Percentiles rank a stretch among this genome's conserved stretches.
Conservation (phyloP, 1,140 invertebrate genomes). For the Zeugodacus cucurbitae region DNA sequence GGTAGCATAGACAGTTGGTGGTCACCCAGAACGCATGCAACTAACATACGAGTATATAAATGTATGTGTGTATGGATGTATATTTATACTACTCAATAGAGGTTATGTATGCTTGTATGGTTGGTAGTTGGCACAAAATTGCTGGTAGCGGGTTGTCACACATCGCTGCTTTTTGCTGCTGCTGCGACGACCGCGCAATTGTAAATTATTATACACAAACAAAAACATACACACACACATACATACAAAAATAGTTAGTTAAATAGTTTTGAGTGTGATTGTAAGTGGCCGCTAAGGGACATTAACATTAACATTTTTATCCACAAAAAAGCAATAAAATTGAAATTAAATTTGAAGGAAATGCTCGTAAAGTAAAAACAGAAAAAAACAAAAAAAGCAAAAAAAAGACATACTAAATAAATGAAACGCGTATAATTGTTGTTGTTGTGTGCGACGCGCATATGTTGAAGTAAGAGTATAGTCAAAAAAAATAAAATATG, state of each 20-base stretch:
- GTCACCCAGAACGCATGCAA: neutral
- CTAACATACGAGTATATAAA: neutral
- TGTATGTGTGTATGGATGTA: neutral
- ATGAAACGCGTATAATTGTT: too few relatives aligned
- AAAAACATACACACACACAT: neutral
- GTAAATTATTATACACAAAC: slow-evolving; percentile 26
- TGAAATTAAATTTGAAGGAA: slow-evolving; percentile 18
- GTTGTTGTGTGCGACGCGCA: too few relatives aligned
- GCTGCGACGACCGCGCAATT: neutral
- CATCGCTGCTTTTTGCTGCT: slow-evolving; percentile 5
- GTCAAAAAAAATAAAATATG: too few relatives aligned
- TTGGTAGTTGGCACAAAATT: neutral
- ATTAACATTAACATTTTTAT: slow-evolving; percentile 30
- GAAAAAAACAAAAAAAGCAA: too few relatives aligned
- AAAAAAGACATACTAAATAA: neutral
- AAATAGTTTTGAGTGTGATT: neutral
- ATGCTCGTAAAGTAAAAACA: slow-evolving; percentile 1
- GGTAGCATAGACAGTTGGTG: slow-evolving; percentile 13
- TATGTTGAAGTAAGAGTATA: too few relatives aligned
- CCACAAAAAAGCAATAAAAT: slow-evolving; percentile 19
- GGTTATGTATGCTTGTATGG: neutral
- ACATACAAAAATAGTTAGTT: neutral
- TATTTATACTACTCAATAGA: neutral
- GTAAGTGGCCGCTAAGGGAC: neutral
- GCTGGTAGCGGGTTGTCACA: slow-evolving; percentile 14